Base-by-base conservation (phyloP, 2,888 invertebrate genomes). In the Odontocerum albicorne region DNA sequence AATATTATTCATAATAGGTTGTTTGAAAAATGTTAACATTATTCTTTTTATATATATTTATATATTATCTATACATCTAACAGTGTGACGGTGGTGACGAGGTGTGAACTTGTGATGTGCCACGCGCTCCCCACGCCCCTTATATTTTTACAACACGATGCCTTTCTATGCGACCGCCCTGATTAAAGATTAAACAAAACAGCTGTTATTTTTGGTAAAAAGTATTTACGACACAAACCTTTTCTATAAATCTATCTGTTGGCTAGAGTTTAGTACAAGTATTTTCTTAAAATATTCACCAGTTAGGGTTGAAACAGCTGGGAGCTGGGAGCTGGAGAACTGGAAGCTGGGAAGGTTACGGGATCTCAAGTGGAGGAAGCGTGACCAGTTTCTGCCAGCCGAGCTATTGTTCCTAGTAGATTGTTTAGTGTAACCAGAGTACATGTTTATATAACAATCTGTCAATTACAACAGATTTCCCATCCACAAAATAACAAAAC, bases 121-220 rank as follows among this genome's bases (percentile, higher is more conserved):
- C 47, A 27, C 43, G 15, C 53, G 39, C 32, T 31, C 32, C 58
- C 42, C 50, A 33, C 39, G 51, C 53, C 56, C 55, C 57, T 60
- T 60, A 56, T 60, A 60, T 56, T 60, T 60, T 60, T 60, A 60
- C 67, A 71, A 70, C 69, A 71, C 68, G 67, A 72, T 57, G 73
- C 71, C 72, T 74, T 72, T 69, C 44, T 66, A 70, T 70, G 72
- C 68, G 72, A 73, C 75, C 75, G 72, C 74, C 72, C 74, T 75
- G 76, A 75, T 75, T 76, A 77, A 74, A 74, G 67, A 65, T 73
- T 72, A 67, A 65, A 71, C 69, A 70, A 70, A 49, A 72, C 60
- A 72, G 72, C 72, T 73, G 70, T 74, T 72, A 70, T 72, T 73
- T 69, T 72, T 72, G 71, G 70, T 69, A 70, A 68, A 62, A 65